Evolutionary conservation across 2,888 invertebrate species (phyloP), one percentile per base, ranked within the genome.

Genomic region (Drosophila nr. perissopoda): DNA sequence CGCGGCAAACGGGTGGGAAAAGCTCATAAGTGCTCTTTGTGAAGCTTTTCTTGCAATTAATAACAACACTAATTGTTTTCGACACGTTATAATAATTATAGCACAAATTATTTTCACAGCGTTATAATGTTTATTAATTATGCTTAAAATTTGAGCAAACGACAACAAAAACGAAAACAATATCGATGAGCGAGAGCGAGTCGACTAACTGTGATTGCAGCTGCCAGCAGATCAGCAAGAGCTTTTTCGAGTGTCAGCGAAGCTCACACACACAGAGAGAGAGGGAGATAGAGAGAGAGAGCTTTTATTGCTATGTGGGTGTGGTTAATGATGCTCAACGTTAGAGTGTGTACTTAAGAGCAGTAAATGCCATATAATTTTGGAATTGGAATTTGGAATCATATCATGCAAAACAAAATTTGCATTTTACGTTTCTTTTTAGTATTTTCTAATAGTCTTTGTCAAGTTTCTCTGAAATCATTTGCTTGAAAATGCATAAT

Each of bases 1-100:
- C 76, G 2, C 71, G 89, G 51, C 49, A 48, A 59, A 49, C 42
- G 3, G 11, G 27, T 8, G 31, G 18, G n/a, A 64, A 61, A 11
- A 57, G 27, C 21, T 0, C 25, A n/a, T 56, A 68, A 29, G 10
- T 46, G 8, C 2, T 4, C 16, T 21, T 16, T 21, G 25, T 4
- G 8, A 8, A 16, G 46, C 8, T 21, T 21, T 21, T 46, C 4
- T 16, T 46, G 21, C 7, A 21, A 21, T 46, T 46, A 46, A 21
- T 16, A 46, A 16, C 16, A 16, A 16, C 2, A 16, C 21, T 8
- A 21, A 21, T 21, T 7, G 16, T 21, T 46, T 21, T 4, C 13
- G 7, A 2, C 16, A 46, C 2, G 4, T 16, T 46, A 1, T 16
- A 46, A 46, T 25, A 42, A n/a, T 5, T 21, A 25, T 4, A 8